Evolutionary conservation across 2,113 vertebrate species (phyloP).

Genomic region (Puntigrus tetrazona): DNA sequence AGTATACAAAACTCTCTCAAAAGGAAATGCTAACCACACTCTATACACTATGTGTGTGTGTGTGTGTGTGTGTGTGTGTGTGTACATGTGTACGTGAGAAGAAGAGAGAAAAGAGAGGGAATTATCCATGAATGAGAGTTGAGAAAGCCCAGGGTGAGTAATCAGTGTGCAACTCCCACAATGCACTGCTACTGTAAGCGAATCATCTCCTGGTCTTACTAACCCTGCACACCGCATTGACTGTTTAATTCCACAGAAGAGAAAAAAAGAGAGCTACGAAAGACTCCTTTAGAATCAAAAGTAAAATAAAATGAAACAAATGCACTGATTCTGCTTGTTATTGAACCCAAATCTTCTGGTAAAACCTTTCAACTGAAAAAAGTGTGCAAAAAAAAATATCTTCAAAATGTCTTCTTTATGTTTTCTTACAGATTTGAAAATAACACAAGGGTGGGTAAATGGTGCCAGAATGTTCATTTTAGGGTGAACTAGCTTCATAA

Average conservation of each 20-base stretch:
- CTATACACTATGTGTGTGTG: not conserved
- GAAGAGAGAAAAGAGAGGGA: not conserved
- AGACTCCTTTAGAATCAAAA: not conserved
- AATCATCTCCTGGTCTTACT: not conserved
- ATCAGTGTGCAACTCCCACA: not conserved
- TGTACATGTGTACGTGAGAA: not conserved
- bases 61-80: not conserved
- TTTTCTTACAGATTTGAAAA: not conserved
- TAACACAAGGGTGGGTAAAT: not conserved
- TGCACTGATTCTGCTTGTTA: not conserved
- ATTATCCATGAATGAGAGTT: slow-evolving; percentile 9
- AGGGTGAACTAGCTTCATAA: not conserved
- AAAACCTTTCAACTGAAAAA: not conserved
- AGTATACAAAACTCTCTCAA: not conserved
- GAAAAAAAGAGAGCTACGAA: not conserved
- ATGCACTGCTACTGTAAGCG: not conserved
- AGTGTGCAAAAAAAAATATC: no score
- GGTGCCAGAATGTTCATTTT: not conserved
- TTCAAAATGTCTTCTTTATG: not conserved
- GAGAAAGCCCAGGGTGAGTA: slow-evolving; percentile 5
- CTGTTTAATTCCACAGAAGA: not conserved
- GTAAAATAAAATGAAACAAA: not conserved
- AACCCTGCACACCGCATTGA: not conserved
- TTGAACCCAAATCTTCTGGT: not conserved
- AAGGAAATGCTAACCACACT: not conserved